phyloP scores from a whole-genome alignment of 2,888 invertebrate genomes.

The Athrips mouffetella region DNA sequence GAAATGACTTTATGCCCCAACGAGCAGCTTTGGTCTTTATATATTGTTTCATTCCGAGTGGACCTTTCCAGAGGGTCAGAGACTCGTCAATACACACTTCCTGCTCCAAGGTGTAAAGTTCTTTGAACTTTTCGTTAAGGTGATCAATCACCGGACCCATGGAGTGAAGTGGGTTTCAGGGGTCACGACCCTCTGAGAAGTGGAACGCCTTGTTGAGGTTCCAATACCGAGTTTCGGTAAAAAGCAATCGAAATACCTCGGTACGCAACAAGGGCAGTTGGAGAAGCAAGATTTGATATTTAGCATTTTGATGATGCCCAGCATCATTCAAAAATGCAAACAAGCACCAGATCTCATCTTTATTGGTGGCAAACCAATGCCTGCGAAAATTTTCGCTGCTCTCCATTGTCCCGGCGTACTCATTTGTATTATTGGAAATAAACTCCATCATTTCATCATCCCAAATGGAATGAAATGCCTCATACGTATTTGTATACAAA shows the following conservation, averaged over 20 bases:
- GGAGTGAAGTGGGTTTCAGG: background rate
- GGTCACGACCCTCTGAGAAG: background rate
- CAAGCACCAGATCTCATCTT: no score
- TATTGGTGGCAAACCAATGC: conserved; percentile 14
- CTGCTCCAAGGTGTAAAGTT: background rate
- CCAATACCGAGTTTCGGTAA: conserved; percentile 12
- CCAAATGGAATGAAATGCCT: conserved; percentile 20
- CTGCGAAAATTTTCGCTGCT: background rate
- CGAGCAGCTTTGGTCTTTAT: conserved; percentile 21
- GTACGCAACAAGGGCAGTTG: background rate
- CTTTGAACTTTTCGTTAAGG: background rate
- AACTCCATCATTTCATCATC: conserved; percentile 14
- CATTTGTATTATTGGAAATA: conserved; percentile 17
- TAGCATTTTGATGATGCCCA: background rate
- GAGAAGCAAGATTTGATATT: conserved; percentile 8
- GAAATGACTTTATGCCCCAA: conserved; percentile 28
- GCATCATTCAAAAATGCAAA: no score
- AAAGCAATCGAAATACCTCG: conserved; percentile 11
- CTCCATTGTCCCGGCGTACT: conserved; percentile 14
- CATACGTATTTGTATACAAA: conserved; percentile 10
- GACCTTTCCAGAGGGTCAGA: conserved; percentile 23
- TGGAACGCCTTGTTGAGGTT: conserved; percentile 15
- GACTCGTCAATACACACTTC: no score
- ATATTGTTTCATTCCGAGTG: conserved; percentile 17
- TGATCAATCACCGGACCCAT: conserved; percentile 1